Conservation (phyloP, 2,888 invertebrate species). For the Agapetus fuscipes region DNA sequence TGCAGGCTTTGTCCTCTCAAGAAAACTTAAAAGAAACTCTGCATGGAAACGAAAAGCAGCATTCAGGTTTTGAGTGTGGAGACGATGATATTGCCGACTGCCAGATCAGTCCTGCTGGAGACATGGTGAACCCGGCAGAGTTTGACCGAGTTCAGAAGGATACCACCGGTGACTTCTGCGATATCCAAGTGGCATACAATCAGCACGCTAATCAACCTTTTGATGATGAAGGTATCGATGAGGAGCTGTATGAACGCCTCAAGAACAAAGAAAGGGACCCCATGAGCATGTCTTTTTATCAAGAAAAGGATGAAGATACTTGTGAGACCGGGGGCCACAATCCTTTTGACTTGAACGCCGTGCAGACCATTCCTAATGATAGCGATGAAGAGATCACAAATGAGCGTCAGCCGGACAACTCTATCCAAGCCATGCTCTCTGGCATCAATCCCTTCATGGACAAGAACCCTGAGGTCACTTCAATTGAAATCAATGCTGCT, state of each 20-base stretch:
- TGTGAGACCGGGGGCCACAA: constrained; percentile 36
- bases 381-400: constrained; percentile 38
- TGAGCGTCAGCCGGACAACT: constrained; percentile 22
- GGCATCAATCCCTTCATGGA: constrained; percentile 13
- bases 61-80: constrained; percentile 29
- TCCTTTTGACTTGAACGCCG: constrained; percentile 49
- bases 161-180: constrained; percentile 44
- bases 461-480: constrained; percentile 10
- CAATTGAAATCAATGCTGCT: constrained; percentile 24
- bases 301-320: constrained; percentile 48
- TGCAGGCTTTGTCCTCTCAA: constrained; percentile 26
- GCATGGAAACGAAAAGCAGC: constrained; percentile 33
- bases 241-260: constrained; percentile 41
- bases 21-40: constrained; percentile 33
- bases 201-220: constrained; percentile 37
- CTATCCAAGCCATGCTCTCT: constrained; percentile 3
- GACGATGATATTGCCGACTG: constrained; percentile 14
- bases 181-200: constrained; percentile 40
- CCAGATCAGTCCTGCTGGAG: constrained; percentile 22
- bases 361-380: constrained; percentile 43
- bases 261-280: constrained; percentile 51
- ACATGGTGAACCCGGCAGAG: constrained; percentile 32
- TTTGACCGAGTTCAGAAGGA: constrained; percentile 55
- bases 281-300: constrained; percentile 57
- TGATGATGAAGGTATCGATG: constrained; percentile 33